A percentile compares a stretch with the other conserved stretches of the same genome.
Evolutionary conservation across 2,797 vertebrate genomes (phyloP).

Genomic region (Sphaeramia orbicularis): DNA sequence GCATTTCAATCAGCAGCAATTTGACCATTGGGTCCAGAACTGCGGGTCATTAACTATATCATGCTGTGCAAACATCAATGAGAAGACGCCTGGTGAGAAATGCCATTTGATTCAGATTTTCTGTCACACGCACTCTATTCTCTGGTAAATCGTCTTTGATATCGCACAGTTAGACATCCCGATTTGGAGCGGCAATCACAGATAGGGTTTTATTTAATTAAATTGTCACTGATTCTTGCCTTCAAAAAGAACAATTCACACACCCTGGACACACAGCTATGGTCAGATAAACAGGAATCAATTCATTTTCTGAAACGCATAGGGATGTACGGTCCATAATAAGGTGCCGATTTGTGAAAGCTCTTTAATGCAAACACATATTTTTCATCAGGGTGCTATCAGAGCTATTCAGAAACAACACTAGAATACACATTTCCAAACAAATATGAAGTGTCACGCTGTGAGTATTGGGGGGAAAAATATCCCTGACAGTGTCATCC

Average conservation of each 20-base stretch:
- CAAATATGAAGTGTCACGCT: slow-evolving; percentile 13
- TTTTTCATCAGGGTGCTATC: slow-evolving; percentile 7
- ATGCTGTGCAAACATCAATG: slow-evolving; percentile 60
- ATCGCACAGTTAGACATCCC: neutral
- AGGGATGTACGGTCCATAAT: slow-evolving; percentile 27
- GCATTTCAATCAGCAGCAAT: slow-evolving; percentile 45
- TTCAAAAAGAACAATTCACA: neutral
- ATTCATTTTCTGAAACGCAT: neutral
- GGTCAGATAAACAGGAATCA: slow-evolving; percentile 8
- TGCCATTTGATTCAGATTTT: slow-evolving; percentile 22
- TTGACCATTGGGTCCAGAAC: slow-evolving; percentile 37
- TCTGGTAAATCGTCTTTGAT: slow-evolving; percentile 38
- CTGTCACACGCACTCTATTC: slow-evolving; percentile 19
- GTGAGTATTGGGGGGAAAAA: slow-evolving; percentile 26
- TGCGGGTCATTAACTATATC: slow-evolving; percentile 60
- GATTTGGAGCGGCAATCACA: slow-evolving; percentile 27
- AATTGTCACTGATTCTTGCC: slow-evolving; percentile 24
- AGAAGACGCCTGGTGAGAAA: slow-evolving; percentile 1
- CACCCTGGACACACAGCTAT: neutral
- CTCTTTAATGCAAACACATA: slow-evolving; percentile 11
- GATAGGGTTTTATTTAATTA: slow-evolving; percentile 31
- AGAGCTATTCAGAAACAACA: slow-evolving; percentile 25
- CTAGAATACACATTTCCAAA: neutral
- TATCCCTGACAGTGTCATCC: slow-evolving; percentile 20
- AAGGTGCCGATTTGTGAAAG: slow-evolving; percentile 4